Base-by-base conservation (phyloP, 2,113 vertebrate genomes). In the Sinocyclocheilus anshuiensis region DNA sequence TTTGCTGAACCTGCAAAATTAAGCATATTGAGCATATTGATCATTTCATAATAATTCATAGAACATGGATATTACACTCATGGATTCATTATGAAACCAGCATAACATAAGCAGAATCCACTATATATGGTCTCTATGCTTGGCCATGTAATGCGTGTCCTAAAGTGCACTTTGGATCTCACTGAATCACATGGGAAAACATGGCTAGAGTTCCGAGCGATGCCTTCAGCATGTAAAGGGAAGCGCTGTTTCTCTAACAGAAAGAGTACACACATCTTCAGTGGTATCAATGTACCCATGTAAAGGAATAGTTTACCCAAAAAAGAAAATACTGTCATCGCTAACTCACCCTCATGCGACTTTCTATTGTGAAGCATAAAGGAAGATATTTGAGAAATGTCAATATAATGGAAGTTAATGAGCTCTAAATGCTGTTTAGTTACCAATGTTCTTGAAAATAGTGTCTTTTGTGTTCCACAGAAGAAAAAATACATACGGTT, bases 101-200 rank as follows among this genome's bases (percentile, higher is more conserved):
- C 5, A 75, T 20, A n/a, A n/a, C n/a, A 8, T 26, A 82, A 50
- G 18, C 80, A 50, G 42, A 33, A 69, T 29, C 24, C 63, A 26
- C 45, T 53, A 24, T 53, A 48, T 16, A 48, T 53, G 75, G n/a
- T 50, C 42, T 81, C 15, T 69, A 69, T 69, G 9, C 24, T 81
- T 53, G 16, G 24, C n/a, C 45, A 29, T 45, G 4, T 53, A 67
- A 69, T 69, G 15, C 42, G 16, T 67, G 80, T 71, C 80, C 80
- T 82, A 69, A 82, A 53, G 63, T 69, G 63, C 24, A 50, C 80
- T 53, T 67, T 69, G 80, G 24, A 48, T 82, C 61, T 82, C 5
- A 20, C 2, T 39, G 22, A 69, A 67, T 16, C 80, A 81, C 61
- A 81, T 77, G 75, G 48, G 48, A 55, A 55, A 55, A 77, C 75